Evolutionary conservation across 2,797 vertebrate genomes (phyloP).

Genomic region (Oryzias sinensis): DNA sequence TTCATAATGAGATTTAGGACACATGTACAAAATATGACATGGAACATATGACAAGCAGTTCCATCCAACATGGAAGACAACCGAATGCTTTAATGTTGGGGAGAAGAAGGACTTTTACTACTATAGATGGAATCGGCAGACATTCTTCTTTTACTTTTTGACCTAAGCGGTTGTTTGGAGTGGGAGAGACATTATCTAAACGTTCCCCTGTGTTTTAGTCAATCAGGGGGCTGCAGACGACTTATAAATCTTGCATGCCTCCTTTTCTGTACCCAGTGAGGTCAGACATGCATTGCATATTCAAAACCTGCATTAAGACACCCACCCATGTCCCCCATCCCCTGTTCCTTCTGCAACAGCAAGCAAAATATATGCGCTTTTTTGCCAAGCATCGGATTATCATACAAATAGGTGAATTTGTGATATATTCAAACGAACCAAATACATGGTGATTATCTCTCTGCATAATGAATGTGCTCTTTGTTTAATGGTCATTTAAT

Average conservation of each 20-base stretch:
- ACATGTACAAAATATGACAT: conserved; percentile 69
- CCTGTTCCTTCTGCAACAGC: conserved; percentile 24
- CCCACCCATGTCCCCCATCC: conserved; percentile 26
- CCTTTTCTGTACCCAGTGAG: conserved; percentile 52
- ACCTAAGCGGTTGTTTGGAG: conserved; percentile 49
- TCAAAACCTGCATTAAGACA: conserved; percentile 69
- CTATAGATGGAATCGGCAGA: conserved; percentile 12
- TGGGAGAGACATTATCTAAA: conserved; percentile 63
- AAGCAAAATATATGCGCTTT: conserved; percentile 53
- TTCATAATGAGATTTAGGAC: conserved; percentile 64
- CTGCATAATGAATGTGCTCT: conserved; percentile 72
- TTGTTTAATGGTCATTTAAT: conserved; percentile 65
- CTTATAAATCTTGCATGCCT: conserved; percentile 77
- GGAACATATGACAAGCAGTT: conserved; percentile 53
- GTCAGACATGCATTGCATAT: conserved; percentile 75
- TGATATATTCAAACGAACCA: conserved; percentile 69
- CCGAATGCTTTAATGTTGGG: neutral
- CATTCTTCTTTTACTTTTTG: conserved; percentile 37
- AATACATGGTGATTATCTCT: conserved; percentile 52
- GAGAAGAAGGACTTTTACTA: neutral
- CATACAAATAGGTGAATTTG: conserved; percentile 68
- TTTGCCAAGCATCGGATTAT: conserved; percentile 61
- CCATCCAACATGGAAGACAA: conserved; percentile 31
- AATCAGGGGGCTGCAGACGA: conserved; percentile 64
- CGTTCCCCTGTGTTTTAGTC: conserved; percentile 75